These are phyloP conservation scores for Diaprepes abbreviatus DNA, from an alignment of 2,888 invertebrate species.

Conservation along the genomic window DNA sequence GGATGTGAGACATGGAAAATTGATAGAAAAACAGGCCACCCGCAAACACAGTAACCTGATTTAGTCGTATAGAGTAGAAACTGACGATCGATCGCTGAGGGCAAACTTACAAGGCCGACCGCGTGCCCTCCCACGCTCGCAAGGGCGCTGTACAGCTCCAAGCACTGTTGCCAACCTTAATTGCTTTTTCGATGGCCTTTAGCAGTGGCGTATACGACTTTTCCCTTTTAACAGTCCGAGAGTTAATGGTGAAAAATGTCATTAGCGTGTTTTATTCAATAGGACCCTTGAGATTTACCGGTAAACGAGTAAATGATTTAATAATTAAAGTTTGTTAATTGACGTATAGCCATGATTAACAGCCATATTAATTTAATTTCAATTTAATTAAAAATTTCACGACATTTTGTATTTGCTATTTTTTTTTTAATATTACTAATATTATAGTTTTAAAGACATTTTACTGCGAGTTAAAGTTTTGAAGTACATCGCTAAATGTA, in stretches of 20 bases:
- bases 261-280: background rate
- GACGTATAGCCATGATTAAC: background rate
- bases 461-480: no score
- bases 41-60: constrained; percentile 69
- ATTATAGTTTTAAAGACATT: no score
- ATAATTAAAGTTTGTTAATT: background rate
- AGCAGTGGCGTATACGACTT: constrained; percentile 57
- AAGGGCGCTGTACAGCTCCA: constrained; percentile 61
- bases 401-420: no score
- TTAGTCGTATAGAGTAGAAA: constrained; percentile 60
- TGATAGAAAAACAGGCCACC: constrained; percentile 64
- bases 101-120: constrained; percentile 66
- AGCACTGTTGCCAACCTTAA: constrained; percentile 49
- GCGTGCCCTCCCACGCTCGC: constrained; percentile 66
- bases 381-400: no score
- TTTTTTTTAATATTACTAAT: no score
- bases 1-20: constrained; percentile 44
- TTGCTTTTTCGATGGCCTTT: constrained; percentile 55
- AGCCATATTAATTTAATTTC: no score
- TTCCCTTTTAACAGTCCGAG: background rate
- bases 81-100: constrained; percentile 65
- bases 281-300: background rate
- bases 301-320: background rate
- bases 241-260: background rate
- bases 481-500: no score